Evolutionary conservation across 2,888 invertebrate genomes (phyloP).

Genomic region (Trissoscelio sp.): DNA sequence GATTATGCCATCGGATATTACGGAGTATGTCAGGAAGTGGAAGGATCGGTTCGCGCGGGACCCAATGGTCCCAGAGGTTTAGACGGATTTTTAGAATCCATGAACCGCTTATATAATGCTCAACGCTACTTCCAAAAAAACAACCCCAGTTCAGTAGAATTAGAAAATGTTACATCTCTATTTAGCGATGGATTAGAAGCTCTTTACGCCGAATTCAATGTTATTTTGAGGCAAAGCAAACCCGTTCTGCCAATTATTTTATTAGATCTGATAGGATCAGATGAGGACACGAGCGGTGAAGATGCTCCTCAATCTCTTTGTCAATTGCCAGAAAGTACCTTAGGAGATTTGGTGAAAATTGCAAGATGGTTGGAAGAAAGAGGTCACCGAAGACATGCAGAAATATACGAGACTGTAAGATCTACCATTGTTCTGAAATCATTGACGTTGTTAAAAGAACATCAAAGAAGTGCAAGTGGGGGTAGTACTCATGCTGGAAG

Average conservation of each 20-base stretch:
- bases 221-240: slow-evolving; percentile 93
- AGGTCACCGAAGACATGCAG: slow-evolving; percentile 89
- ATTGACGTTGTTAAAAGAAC: slow-evolving; percentile 90
- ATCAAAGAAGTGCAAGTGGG: slow-evolving; percentile 91
- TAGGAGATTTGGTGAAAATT: slow-evolving; percentile 90
- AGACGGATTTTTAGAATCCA: slow-evolving; percentile 87
- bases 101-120: slow-evolving; percentile 93
- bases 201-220: slow-evolving; percentile 94
- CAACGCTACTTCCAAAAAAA: slow-evolving; percentile 96
- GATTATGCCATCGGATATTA: slow-evolving; percentile 98
- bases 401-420: slow-evolving; percentile 90
- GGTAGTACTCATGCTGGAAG: slow-evolving; percentile 88
- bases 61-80: slow-evolving; percentile 86
- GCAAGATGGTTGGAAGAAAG: slow-evolving; percentile 94
- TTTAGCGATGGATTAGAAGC: slow-evolving; percentile 93
- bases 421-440: slow-evolving; percentile 91
- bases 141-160: slow-evolving; percentile 96
- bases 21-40: slow-evolving; percentile 96
- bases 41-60: slow-evolving; percentile 92
- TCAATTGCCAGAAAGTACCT: slow-evolving; percentile 88
- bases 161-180: slow-evolving; percentile 93
- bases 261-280: slow-evolving; percentile 93
- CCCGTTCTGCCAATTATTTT: slow-evolving; percentile 94
- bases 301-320: slow-evolving; percentile 86
- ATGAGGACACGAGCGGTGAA: slow-evolving; percentile 89